These are phyloP conservation scores for Eidolon dupreanum DNA, from an alignment of 2,797 vertebrate species.

Conservation along the genomic window DNA sequence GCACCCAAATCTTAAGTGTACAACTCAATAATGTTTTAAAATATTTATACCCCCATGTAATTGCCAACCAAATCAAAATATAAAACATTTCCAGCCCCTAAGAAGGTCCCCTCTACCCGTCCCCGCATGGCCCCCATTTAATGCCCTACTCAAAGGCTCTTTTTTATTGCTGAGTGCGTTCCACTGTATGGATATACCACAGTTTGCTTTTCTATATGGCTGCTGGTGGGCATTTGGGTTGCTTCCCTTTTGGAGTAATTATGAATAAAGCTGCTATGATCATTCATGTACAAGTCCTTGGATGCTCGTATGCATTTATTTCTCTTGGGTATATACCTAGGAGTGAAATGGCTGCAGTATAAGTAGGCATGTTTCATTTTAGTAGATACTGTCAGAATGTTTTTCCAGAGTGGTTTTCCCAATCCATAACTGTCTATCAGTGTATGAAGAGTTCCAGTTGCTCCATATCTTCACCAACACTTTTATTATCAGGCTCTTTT, in stretches of 20 bases:
- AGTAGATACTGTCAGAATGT: not conserved
- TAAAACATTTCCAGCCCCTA: not conserved
- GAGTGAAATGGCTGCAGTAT: not conserved
- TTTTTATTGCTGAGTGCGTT: not conserved
- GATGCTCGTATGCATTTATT: not conserved
- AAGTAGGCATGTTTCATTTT: not conserved
- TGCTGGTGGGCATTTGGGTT: not conserved
- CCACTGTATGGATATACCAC: not conserved
- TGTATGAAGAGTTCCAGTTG: not conserved
- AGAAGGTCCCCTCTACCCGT: not conserved
- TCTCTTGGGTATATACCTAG: not conserved
- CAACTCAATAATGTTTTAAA: not conserved
- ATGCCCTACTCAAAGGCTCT: not conserved
- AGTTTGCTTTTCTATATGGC: not conserved
- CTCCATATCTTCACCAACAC: not conserved
- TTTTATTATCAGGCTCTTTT: not conserved
- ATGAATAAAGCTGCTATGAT: not conserved
- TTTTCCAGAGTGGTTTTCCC: not conserved
- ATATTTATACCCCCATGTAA: not conserved
- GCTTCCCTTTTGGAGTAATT: not conserved
- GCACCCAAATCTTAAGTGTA: not conserved
- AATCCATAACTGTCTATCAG: not conserved
- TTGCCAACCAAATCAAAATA: constrained; percentile 21
- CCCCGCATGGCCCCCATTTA: not conserved
- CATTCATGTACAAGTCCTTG: not conserved